phyloP scores from a whole-genome alignment of 2,113 vertebrate species.

The Leucosticte australis region DNA sequence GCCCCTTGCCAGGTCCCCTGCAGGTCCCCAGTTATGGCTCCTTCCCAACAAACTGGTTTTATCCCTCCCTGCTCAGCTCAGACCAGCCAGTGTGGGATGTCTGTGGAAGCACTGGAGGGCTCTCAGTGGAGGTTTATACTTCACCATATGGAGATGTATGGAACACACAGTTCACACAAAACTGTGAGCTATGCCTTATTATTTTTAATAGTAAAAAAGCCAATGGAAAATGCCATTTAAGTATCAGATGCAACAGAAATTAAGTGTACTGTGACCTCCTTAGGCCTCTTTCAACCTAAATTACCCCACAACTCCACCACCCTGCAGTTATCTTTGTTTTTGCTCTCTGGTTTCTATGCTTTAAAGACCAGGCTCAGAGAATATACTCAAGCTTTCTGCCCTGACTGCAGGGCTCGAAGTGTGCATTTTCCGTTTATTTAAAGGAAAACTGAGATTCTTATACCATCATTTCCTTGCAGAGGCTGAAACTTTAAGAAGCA shows the following conservation, averaged over 20 bases:
- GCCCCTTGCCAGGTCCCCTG: not conserved
- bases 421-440: not conserved
- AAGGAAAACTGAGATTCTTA: not conserved
- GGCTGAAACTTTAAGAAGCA: not conserved
- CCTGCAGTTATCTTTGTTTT: not conserved
- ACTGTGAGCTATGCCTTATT: not conserved
- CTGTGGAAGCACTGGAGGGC: not conserved
- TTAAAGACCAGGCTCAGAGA: not conserved
- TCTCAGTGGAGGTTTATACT: fast-evolving
- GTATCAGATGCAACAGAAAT: not conserved
- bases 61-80: not conserved
- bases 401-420: fast-evolving
- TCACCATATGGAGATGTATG: not conserved
- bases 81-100: not conserved
- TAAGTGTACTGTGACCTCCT: not conserved
- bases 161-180: not conserved
- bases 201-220: not conserved
- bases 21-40: not conserved
- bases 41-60: not conserved
- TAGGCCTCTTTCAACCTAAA: not conserved
- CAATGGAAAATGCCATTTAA: not conserved
- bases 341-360: not conserved
- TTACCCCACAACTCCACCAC: not conserved
- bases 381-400: not conserved
- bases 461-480: not conserved